Evolutionary conservation across 2,797 vertebrate genomes (phyloP).

Genomic region (Odontamblyopus lacepedii): DNA sequence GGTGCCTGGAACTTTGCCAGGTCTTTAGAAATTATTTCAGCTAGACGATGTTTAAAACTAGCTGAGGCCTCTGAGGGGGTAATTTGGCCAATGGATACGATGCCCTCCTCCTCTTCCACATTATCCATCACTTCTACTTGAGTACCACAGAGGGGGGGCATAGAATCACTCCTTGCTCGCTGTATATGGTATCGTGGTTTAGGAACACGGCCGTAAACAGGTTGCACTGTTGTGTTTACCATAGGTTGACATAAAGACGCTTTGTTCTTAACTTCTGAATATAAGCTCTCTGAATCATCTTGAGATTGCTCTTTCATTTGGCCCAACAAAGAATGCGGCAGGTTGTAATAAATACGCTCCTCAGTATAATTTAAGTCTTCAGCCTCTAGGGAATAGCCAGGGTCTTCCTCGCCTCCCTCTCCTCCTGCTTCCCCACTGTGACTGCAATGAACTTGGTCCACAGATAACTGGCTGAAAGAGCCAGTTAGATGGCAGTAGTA

Average conservation of each 20-base stretch:
- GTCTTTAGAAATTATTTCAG: conserved; percentile 74
- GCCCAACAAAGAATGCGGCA: conserved; percentile 13
- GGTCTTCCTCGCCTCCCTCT: conserved; percentile 21
- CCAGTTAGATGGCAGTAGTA: conserved; percentile 68
- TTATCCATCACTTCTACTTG: conserved; percentile 29
- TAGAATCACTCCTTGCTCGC: conserved; percentile 19
- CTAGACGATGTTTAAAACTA: conserved; percentile 76
- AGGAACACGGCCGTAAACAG: neutral
- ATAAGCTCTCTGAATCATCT: conserved; percentile 32
- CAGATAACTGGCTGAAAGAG: conserved; percentile 14
- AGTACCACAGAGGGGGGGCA: conserved; percentile 17
- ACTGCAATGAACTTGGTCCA: conserved; percentile 22
- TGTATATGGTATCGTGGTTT: conserved; percentile 28
- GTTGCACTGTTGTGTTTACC: neutral
- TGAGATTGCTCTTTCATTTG: conserved; percentile 2
- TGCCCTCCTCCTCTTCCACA: conserved; percentile 45
- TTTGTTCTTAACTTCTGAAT: conserved; percentile 28
- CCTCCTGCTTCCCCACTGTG: conserved; percentile 22
- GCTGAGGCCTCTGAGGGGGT: conserved; percentile 44
- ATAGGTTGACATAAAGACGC: neutral
- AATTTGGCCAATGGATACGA: conserved; percentile 17
- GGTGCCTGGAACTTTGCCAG: conserved; percentile 63
- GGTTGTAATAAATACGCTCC: conserved; percentile 46
- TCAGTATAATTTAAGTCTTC: conserved; percentile 21
- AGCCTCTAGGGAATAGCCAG: conserved; percentile 33